A percentile compares a stretch with the other conserved stretches of the same genome.
Evolutionary conservation across 2,888 invertebrate species (phyloP).

Genomic region (Epicampocera succincta): DNA sequence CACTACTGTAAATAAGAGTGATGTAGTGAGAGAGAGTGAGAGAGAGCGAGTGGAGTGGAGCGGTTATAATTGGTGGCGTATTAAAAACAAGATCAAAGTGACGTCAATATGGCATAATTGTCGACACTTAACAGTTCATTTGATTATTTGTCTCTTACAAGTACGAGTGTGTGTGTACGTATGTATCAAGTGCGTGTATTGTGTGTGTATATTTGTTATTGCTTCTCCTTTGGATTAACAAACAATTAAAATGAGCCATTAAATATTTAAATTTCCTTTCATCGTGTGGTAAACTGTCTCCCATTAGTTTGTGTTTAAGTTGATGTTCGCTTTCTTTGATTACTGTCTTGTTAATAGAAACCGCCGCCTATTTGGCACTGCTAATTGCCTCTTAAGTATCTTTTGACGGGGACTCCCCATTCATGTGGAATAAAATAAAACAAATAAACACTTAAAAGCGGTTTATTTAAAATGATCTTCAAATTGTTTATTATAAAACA

Average conservation of each 20-base stretch:
- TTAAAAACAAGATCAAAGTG: slow-evolving; percentile 75
- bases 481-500: slow-evolving; percentile 48
- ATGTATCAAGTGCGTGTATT: not conserved
- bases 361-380: slow-evolving; percentile 68
- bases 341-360: slow-evolving; percentile 54
- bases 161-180: not conserved
- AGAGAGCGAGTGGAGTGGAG: not conserved
- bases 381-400: slow-evolving; percentile 69
- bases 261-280: slow-evolving; percentile 19
- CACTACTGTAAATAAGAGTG: not conserved
- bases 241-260: slow-evolving; percentile 57
- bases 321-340: slow-evolving; percentile 6
- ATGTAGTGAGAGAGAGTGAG: too few species aligned
- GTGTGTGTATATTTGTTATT: slow-evolving; percentile 4
- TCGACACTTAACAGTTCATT: slow-evolving; percentile 77
- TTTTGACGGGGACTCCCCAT: slow-evolving; percentile 45
- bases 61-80: slow-evolving; percentile 18
- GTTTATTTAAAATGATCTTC: slow-evolving; percentile 39
- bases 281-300: slow-evolving; percentile 47
- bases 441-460: slow-evolving; percentile 52
- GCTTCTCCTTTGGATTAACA: slow-evolving; percentile 13
- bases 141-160: slow-evolving; percentile 3
- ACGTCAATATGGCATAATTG: slow-evolving; percentile 77
- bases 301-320: slow-evolving; percentile 19
- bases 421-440: slow-evolving; percentile 13